Percentiles rank a stretch among this genome's conserved stretches.
Conservation (phyloP, 2,797 vertebrate species). For the Chaunax sp. region DNA sequence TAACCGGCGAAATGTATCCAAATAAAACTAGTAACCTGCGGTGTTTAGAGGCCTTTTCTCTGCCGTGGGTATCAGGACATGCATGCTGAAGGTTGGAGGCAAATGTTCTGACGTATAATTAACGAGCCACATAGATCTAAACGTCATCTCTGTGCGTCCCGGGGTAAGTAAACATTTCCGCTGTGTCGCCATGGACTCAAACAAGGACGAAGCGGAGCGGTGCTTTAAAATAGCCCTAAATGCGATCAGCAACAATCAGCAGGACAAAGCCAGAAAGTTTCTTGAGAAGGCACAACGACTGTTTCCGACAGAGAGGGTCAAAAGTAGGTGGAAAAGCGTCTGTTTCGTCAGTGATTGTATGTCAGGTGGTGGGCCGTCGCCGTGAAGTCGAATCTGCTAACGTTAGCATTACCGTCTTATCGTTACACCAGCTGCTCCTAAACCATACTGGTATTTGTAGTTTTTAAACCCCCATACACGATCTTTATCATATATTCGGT, state of each 20-base stretch:
- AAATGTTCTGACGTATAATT: conserved; percentile 47
- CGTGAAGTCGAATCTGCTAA: conserved; percentile 61
- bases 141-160: conserved; percentile 78
- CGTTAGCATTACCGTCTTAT: conserved; percentile 63
- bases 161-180: conserved; percentile 83
- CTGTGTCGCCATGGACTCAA: conserved; percentile 96
- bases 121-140: background rate
- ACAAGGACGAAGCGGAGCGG: conserved; percentile 98
- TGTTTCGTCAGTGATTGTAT: conserved; percentile 13
- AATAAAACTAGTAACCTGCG: accelerated
- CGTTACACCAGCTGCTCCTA: conserved; percentile 28
- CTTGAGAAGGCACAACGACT: conserved; percentile 93
- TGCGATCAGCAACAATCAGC: conserved; percentile 86
- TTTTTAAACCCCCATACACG: conserved; percentile 9
- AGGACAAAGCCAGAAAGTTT: conserved; percentile 91
- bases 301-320: conserved; percentile 89
- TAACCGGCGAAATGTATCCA: background rate
- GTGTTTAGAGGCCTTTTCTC: no score
- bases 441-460: conserved; percentile 57
- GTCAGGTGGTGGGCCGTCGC: conserved; percentile 47
- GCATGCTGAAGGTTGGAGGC: background rate
- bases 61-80: background rate
- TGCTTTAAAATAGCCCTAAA: conserved; percentile 91
- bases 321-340: conserved; percentile 83
- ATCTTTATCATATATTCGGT: background rate